Evolutionary conservation across 2,797 vertebrate genomes (phyloP).

Genomic region (Coracias cyanogaster): DNA sequence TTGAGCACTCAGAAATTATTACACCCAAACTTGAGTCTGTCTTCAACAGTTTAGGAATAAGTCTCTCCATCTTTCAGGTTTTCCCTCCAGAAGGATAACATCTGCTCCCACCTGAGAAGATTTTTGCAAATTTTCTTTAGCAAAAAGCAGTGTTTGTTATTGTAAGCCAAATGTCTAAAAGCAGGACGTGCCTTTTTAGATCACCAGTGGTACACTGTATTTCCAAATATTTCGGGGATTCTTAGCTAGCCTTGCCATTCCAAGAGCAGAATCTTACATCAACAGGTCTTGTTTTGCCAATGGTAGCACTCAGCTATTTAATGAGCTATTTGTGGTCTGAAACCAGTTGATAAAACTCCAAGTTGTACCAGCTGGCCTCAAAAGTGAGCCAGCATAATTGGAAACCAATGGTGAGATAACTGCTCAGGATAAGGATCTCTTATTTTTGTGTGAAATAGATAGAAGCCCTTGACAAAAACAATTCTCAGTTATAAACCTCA

Average conservation of each 20-base stretch:
- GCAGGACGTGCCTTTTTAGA: neutral
- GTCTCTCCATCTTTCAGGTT: neutral
- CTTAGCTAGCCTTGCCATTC: neutral
- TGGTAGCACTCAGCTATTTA: neutral
- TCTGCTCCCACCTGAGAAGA: neutral
- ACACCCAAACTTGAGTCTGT: neutral
- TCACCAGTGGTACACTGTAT: neutral
- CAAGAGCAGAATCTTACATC: neutral
- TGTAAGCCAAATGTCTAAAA: neutral
- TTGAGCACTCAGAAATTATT: neutral
- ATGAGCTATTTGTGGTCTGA: neutral
- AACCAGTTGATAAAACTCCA: neutral
- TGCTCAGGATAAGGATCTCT: neutral
- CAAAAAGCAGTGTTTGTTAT: neutral
- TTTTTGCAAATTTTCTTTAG: neutral
- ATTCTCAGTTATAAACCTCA: neutral
- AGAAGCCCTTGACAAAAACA: neutral
- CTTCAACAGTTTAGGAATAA: neutral
- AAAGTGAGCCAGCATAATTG: neutral
- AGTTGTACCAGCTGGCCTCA: neutral
- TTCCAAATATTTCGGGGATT: neutral
- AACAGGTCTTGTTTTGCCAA: neutral
- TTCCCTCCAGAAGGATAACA: neutral
- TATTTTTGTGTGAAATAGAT: neutral
- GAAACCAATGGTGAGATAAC: neutral